phyloP scores from a whole-genome alignment of 53 echinoderm and acorn worm species.

The Astropecten irregularis region DNA sequence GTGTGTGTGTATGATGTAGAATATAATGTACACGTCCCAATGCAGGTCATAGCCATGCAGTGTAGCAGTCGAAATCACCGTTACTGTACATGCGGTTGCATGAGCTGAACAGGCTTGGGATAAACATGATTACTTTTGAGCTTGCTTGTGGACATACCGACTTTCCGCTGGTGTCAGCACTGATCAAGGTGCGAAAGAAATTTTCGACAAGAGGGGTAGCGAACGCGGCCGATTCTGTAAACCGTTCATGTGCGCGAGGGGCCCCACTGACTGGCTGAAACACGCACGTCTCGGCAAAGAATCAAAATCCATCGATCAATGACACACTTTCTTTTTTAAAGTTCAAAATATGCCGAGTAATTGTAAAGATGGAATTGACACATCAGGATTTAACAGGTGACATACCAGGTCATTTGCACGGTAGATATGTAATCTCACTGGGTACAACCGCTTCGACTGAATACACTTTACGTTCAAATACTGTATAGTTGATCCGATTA shows the following conservation, averaged over 20 bases:
- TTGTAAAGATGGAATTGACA: too few species aligned
- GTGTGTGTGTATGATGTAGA: too few species aligned
- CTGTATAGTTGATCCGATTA: too few species aligned
- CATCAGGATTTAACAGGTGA: too few species aligned
- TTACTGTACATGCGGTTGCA: conserved; percentile 33
- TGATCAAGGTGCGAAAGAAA: conserved; percentile 51
- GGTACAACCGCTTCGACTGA: too few species aligned
- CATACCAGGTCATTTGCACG: too few species aligned
- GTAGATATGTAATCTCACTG: too few species aligned
- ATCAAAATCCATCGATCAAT: neutral
- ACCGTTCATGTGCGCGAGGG: neutral
- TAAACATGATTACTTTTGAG: conserved; percentile 36
- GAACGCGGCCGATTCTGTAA: neutral
- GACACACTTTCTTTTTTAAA: conserved; percentile 14
- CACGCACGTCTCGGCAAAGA: neutral
- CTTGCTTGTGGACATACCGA: conserved; percentile 44
- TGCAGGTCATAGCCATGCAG: too few species aligned
- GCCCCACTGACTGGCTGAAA: conserved; percentile 1
- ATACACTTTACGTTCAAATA: too few species aligned
- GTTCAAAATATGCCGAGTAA: too few species aligned
- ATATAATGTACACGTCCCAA: too few species aligned
- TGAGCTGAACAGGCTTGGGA: conserved; percentile 17
- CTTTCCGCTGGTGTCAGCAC: conserved; percentile 33
- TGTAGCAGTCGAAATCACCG: conserved; percentile 35
- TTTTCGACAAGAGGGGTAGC: neutral